Percentiles rank a stretch among this genome's conserved stretches.
phyloP scores from a whole-genome alignment of 2,888 invertebrate genomes.

The Sepioteuthis lessoniana region DNA sequence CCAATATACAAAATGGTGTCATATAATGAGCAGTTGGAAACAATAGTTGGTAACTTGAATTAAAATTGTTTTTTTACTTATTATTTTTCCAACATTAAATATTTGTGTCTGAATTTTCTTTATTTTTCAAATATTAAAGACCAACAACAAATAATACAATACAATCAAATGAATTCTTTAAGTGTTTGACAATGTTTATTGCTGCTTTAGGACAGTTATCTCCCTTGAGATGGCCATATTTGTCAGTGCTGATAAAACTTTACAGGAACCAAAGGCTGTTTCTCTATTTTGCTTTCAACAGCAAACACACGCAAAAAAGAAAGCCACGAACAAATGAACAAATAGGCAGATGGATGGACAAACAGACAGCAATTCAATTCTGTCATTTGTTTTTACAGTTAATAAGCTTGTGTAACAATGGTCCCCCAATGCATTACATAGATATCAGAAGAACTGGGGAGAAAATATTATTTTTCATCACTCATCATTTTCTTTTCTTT shows the following conservation, averaged over 20 bases:
- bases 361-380: neutral
- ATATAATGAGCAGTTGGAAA: no score
- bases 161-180: neutral
- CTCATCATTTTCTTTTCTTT: neutral
- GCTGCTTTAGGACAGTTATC: constrained; percentile 18
- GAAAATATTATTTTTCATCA: neutral
- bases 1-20: no score
- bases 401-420: neutral
- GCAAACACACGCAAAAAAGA: neutral
- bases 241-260: neutral
- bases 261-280: neutral
- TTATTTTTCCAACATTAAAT: neutral
- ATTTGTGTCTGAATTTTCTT: neutral
- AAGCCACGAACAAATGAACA: neutral
- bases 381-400: neutral
- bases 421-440: neutral
- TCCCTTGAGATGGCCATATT: neutral
- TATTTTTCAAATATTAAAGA: neutral
- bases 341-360: neutral
- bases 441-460: neutral
- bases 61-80: no score
- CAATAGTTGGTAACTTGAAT: no score
- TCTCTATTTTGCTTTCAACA: neutral
- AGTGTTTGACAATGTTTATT: neutral
- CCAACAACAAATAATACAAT: neutral